A percentile compares a stretch with the other conserved stretches of the same genome.
Conservation (phyloP, 2,113 vertebrate genomes). For the Periophthalmodon schlosseri region DNA sequence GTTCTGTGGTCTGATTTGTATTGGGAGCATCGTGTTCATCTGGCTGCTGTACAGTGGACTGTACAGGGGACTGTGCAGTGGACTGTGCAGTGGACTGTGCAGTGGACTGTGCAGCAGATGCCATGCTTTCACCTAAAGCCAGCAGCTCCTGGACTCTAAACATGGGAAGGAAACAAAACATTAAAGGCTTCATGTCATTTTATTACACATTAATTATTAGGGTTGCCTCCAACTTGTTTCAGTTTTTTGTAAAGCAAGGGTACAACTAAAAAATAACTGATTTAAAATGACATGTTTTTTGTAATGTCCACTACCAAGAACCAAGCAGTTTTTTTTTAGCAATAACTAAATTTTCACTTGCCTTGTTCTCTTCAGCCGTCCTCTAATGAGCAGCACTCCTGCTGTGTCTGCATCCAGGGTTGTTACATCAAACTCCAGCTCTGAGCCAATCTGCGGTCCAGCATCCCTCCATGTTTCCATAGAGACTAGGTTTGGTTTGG, state of each 20-base stretch:
- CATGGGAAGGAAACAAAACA: slow-evolving; percentile 5
- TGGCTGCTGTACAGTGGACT: slow-evolving; percentile 4
- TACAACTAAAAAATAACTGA: background rate
- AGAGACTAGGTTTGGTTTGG: slow-evolving; percentile 83
- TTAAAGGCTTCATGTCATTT: background rate
- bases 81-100: background rate
- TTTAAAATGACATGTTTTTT: background rate
- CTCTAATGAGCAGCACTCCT: slow-evolving; percentile 92
- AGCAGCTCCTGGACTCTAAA: slow-evolving; percentile 73
- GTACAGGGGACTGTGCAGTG: background rate
- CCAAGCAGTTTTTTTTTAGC: background rate
- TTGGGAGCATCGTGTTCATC: slow-evolving; percentile 50
- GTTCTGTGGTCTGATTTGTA: slow-evolving; percentile 39
- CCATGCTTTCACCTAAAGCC: slow-evolving; percentile 50
- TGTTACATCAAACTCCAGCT: slow-evolving; percentile 86
- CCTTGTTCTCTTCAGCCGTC: slow-evolving; percentile 81
- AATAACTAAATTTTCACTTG: slow-evolving; percentile 14
- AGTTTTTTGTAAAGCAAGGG: background rate
- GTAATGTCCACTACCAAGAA: too few species aligned
- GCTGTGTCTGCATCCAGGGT: slow-evolving; percentile 87
- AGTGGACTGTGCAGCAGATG: background rate
- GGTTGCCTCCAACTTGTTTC: too few species aligned
- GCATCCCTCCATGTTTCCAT: slow-evolving; percentile 82
- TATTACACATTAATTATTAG: too few species aligned
- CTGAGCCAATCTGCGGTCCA: slow-evolving; percentile 81